Conservation (phyloP, 2,113 vertebrate genomes). For the Phaetusa simplex region DNA sequence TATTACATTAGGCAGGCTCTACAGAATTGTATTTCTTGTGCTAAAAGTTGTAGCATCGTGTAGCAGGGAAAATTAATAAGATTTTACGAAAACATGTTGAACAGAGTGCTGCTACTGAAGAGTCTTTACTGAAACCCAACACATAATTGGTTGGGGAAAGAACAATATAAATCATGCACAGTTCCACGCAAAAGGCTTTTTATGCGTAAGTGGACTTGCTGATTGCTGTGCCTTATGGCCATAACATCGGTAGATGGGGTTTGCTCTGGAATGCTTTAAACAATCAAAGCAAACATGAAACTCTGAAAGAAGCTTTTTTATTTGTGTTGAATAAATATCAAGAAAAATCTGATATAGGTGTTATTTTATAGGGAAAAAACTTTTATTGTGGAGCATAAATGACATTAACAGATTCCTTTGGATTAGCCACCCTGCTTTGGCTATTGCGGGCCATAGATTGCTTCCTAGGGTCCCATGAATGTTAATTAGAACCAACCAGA, state of each 20-base stretch:
- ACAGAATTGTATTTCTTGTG: background rate
- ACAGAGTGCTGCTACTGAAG: background rate
- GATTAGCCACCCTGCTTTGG: background rate
- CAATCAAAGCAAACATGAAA: background rate
- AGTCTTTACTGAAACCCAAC: background rate
- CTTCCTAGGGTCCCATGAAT: background rate
- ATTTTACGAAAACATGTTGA: background rate
- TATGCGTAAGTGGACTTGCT: background rate
- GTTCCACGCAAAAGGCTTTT: background rate
- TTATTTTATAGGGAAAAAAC: background rate
- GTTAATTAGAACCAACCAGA: background rate
- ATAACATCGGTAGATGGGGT: background rate
- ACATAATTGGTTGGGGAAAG: background rate
- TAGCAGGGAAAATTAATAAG: background rate
- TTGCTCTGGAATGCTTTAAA: background rate
- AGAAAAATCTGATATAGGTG: background rate
- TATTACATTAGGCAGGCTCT: background rate
- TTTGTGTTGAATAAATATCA: background rate
- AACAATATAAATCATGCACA: background rate
- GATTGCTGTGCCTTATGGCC: background rate
- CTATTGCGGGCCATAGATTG: fast-evolving
- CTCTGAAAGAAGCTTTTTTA: background rate
- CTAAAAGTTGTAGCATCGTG: background rate
- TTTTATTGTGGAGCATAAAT: background rate
- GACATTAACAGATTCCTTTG: background rate